Percentiles rank a stretch among this genome's conserved stretches.
Evolutionary conservation across 2,888 invertebrate species (phyloP).

Genomic region (Carcina quercana): DNA sequence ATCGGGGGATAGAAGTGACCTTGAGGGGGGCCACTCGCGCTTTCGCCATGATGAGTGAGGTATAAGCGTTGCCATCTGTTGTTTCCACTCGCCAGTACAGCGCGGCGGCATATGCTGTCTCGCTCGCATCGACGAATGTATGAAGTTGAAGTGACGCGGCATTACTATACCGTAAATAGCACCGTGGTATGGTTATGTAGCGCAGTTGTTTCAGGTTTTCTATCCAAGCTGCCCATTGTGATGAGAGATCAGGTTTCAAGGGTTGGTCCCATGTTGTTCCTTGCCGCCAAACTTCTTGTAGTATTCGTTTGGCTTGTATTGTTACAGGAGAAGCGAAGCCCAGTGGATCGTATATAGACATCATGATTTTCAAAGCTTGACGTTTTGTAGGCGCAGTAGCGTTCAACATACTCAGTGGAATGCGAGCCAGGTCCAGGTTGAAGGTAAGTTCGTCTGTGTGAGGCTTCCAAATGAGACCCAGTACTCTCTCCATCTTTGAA

Average conservation of each 20-base stretch:
- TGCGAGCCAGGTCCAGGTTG: neutral
- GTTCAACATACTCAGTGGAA: neutral
- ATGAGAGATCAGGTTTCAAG: neutral
- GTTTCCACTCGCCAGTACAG: slow-evolving; percentile 17
- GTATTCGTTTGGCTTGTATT: neutral
- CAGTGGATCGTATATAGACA: neutral
- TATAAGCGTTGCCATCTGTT: slow-evolving; percentile 10
- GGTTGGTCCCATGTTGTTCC: neutral
- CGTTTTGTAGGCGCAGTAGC: neutral
- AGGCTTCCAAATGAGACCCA: slow-evolving; percentile 15
- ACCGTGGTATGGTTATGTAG: neutral
- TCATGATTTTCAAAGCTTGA: neutral
- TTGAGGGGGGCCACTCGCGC: slow-evolving; percentile 10
- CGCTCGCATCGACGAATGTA: slow-evolving; percentile 23
- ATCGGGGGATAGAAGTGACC: slow-evolving; percentile 13
- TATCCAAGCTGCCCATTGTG: neutral
- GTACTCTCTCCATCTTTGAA: slow-evolving; percentile 3
- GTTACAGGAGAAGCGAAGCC: neutral
- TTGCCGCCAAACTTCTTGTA: neutral
- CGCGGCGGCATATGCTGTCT: slow-evolving; percentile 20
- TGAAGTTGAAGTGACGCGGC: slow-evolving; percentile 20
- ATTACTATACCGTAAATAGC: too few species aligned
- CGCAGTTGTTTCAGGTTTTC: neutral
- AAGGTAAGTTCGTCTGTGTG: slow-evolving; percentile 1
- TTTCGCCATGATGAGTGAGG: slow-evolving; percentile 15